Conservation (phyloP, 2,888 invertebrate genomes). For the Thelaira solivaga region DNA sequence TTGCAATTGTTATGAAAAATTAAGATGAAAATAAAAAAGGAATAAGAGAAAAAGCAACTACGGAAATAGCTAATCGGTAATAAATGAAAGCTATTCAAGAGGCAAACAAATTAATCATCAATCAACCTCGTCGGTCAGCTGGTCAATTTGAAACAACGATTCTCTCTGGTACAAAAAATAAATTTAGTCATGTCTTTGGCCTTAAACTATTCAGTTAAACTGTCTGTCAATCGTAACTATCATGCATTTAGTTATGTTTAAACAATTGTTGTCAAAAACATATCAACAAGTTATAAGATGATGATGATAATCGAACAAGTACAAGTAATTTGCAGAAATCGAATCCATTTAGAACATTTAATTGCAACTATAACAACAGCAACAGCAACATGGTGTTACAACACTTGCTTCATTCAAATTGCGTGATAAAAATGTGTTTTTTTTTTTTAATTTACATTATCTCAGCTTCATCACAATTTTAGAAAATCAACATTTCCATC, state of each 20-base stretch:
- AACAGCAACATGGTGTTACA: background rate
- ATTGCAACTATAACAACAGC: background rate
- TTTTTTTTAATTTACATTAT: conserved; percentile 27
- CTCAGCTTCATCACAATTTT: conserved; percentile 19
- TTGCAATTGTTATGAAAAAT: conserved; percentile 3
- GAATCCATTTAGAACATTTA: conserved; percentile 52
- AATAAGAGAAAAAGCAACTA: conserved; percentile 38
- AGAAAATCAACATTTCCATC: conserved; percentile 8
- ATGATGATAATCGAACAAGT: conserved; percentile 44
- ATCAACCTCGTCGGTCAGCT: conserved; percentile 4
- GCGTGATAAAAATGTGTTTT: conserved; percentile 7
- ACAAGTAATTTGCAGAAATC: conserved; percentile 60
- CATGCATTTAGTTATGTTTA: conserved; percentile 28
- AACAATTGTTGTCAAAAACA: conserved; percentile 61
- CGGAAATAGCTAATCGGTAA: conserved; percentile 64
- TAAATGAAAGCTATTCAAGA: conserved; percentile 59
- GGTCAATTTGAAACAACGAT: background rate
- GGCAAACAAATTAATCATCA: too few species aligned
- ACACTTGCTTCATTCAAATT: background rate
- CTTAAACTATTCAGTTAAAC: too few species aligned
- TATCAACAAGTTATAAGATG: conserved; percentile 59
- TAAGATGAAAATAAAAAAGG: conserved; percentile 9
- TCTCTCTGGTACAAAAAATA: too few species aligned
- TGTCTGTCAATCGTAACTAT: conserved; percentile 1
- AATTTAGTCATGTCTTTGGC: background rate